phyloP scores from a whole-genome alignment of 2,888 invertebrate species.

The Mythimna albipuncta region DNA sequence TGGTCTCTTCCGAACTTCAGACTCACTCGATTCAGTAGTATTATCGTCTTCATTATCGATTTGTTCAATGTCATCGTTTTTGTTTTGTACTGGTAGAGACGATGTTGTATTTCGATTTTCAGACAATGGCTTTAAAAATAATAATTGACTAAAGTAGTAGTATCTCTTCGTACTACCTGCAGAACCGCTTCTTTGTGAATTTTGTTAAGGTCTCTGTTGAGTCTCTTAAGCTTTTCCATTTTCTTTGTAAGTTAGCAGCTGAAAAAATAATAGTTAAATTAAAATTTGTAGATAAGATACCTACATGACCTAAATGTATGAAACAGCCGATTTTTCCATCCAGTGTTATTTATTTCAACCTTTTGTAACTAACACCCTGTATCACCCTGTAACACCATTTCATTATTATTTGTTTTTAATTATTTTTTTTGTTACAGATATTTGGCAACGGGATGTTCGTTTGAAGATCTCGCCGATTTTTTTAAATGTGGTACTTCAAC shows the following conservation, averaged over 20 bases:
- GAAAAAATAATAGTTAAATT: constrained; percentile 3
- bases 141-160: constrained; percentile 56
- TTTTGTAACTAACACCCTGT: no score
- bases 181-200: constrained; percentile 31
- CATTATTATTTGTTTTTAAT: no score
- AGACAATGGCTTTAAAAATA: constrained; percentile 45
- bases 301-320: no score
- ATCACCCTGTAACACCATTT: no score
- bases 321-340: no score
- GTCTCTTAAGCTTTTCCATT: constrained; percentile 56
- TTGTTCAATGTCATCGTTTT: constrained; percentile 47
- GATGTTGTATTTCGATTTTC: constrained; percentile 41
- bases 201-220: constrained; percentile 56
- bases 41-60: constrained; percentile 51
- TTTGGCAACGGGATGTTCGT: no score
- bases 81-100: constrained; percentile 49
- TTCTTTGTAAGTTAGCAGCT: constrained; percentile 40
- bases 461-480: no score
- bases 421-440: no score
- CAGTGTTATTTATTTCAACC: no score
- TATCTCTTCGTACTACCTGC: constrained; percentile 48
- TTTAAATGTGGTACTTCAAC: no score
- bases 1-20: constrained; percentile 52
- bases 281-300: constrained; percentile 14
- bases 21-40: constrained; percentile 43